Evolutionary conservation across 2,797 vertebrate species (phyloP).

Genomic region (Liasis olivaceus): DNA sequence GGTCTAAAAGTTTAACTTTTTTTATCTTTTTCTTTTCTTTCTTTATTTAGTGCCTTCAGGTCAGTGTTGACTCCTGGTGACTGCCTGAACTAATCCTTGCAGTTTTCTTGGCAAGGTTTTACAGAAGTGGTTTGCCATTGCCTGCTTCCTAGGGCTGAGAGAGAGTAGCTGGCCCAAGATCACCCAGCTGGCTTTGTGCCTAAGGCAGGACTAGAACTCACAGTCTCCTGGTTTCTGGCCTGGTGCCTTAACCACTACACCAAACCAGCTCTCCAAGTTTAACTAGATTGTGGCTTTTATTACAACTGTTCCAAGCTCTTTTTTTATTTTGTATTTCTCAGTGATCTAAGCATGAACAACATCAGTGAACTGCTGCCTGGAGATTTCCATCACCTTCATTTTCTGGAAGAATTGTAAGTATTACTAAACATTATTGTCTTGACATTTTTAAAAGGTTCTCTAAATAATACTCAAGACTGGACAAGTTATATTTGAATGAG

Average conservation of each 20-base stretch:
- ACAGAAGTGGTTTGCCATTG: not conserved
- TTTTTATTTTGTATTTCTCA: slow-evolving; percentile 54
- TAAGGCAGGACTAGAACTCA: not conserved
- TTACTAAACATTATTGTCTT: accelerated
- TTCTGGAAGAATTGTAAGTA: slow-evolving; percentile 95
- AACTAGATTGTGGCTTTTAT: not conserved
- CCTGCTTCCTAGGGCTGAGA: not conserved
- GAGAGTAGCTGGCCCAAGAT: no score
- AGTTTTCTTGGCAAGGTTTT: not conserved
- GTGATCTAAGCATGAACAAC: slow-evolving; percentile 97
- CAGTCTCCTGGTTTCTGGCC: not conserved
- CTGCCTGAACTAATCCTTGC: not conserved
- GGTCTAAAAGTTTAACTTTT: not conserved
- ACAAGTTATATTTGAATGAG: not conserved
- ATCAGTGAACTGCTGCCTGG: slow-evolving; percentile 87
- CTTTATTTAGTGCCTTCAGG: not conserved
- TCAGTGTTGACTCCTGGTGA: not conserved
- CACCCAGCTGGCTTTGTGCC: not conserved
- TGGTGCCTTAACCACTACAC: not conserved
- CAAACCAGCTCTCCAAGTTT: not conserved
- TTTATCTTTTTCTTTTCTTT: not conserved
- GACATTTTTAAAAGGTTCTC: not conserved
- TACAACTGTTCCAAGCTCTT: slow-evolving; percentile 1
- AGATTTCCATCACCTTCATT: slow-evolving; percentile 83
- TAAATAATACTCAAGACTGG: not conserved